Evolutionary conservation across 1,140 invertebrate species (phyloP), one percentile per base, ranked within the genome.

Genomic region (Drosophila micromelanica): DNA sequence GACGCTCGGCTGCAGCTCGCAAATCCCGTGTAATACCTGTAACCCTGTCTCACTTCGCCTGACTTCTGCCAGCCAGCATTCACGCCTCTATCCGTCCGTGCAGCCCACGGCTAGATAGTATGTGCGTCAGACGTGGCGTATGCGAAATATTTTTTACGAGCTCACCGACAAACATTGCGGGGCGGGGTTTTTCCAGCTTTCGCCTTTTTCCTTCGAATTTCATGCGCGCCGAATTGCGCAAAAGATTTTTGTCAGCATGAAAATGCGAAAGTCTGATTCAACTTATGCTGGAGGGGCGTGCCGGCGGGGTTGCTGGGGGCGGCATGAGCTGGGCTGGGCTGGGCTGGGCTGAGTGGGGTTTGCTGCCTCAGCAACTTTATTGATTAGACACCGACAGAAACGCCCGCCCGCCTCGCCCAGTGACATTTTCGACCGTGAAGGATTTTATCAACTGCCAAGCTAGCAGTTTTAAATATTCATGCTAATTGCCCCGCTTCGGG

Each of bases 131-230:
- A 69, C 79, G 64, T 78, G 78, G 76, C 79, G 84, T 89, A 84
- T 87, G 84, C 84, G 84, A 80, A 87, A 89, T 89, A 87, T 87
- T 85, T 84, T 86, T 82, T 76, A 76, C 82, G 72, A 89, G 68
- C 79, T n/a, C n/a, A 55, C 70, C 80, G 74, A 70, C 80, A 77
- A 77, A 85, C 30, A 61, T 54, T 35, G 55, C 20, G 23, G 2
- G 56, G 46, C 59, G 15, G 30, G 45, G 12, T 37, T 37, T 30
- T 23, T 12, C 27, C 20, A 48, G 23, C 8, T 35, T 7, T 35
- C 8, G 43, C 55, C 55, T 54, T 82, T 81, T 82, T 54, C 70
- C 42, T 73, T 43, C 52, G 48, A 63, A 68, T 68, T 82, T 82
- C 59, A 62, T 61, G 64, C 55, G 76, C 80, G 48, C 77, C 69